These are phyloP conservation scores for Acanthoscelides obtectus DNA, from an alignment of 2,888 invertebrate genomes.

Conservation along the genomic window DNA sequence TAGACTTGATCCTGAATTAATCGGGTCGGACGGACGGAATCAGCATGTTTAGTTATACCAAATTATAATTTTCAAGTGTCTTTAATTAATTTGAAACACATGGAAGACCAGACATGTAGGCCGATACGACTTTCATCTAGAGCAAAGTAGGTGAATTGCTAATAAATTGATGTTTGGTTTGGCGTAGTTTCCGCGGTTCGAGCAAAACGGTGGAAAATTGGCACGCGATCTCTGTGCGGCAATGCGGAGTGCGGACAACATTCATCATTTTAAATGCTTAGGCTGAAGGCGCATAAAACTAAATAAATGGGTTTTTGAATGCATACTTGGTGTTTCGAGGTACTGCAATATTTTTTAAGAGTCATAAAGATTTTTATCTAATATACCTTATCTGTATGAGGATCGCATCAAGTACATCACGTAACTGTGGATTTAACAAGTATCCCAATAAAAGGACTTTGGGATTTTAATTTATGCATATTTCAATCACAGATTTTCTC, in stretches of 20 bases:
- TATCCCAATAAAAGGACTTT: too few relatives aligned
- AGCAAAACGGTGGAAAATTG: neutral
- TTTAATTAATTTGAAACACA: neutral
- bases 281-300: neutral
- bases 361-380: too few relatives aligned
- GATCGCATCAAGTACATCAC: too few relatives aligned
- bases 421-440: too few relatives aligned
- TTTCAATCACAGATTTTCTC: too few relatives aligned
- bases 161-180: neutral
- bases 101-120: neutral
- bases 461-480: too few relatives aligned
- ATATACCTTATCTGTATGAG: too few relatives aligned
- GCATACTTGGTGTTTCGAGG: neutral
- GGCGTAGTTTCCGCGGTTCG: neutral
- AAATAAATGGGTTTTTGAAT: neutral
- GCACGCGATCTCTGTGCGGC: neutral
- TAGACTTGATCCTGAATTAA: too few relatives aligned
- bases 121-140: neutral
- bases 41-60: too few relatives aligned
- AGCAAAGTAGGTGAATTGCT: neutral
- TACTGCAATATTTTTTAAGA: neutral
- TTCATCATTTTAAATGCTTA: neutral
- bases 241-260: neutral
- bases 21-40: too few relatives aligned
- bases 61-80: neutral